phyloP scores from a whole-genome alignment of 2,113 vertebrate species.

The Labeo rohita region DNA sequence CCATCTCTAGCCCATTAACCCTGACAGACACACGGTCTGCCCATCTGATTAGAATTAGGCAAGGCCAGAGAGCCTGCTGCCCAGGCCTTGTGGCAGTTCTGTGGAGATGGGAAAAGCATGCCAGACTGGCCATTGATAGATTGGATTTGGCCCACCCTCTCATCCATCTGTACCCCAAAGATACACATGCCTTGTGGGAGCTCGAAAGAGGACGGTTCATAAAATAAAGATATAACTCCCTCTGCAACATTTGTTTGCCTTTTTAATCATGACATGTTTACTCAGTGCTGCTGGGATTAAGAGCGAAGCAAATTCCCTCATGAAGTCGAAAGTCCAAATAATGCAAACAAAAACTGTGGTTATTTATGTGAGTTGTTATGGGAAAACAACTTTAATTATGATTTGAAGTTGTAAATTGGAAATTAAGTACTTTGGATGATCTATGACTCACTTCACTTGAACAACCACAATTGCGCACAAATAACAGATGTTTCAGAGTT shows the following conservation, averaged over 20 bases:
- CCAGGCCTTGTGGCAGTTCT: slow-evolving; percentile 34
- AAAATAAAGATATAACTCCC: slow-evolving; percentile 55
- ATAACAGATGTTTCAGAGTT: slow-evolving; percentile 38
- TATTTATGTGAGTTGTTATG: slow-evolving; percentile 35
- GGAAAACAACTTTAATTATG: slow-evolving; percentile 31
- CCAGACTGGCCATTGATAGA: slow-evolving; percentile 57
- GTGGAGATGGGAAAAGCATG: slow-evolving; percentile 27
- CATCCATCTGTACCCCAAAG: slow-evolving; percentile 56
- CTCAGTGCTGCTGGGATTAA: slow-evolving; percentile 43
- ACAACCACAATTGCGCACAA: slow-evolving; percentile 12
- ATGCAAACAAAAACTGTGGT: slow-evolving; percentile 25
- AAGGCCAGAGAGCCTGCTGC: slow-evolving; percentile 42
- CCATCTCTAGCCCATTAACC: slow-evolving; percentile 56
- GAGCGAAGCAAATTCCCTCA: slow-evolving; percentile 42
- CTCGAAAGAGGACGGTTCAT: slow-evolving; percentile 30
- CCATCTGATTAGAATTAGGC: slow-evolving; percentile 46
- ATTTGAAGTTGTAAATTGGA: slow-evolving; percentile 2
- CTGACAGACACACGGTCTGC: slow-evolving; percentile 49
- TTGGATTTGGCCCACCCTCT: slow-evolving; percentile 47
- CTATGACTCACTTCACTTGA: slow-evolving; percentile 30
- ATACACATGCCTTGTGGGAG: slow-evolving; percentile 47
- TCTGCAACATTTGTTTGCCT: slow-evolving; percentile 57
- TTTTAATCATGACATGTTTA: slow-evolving; percentile 54
- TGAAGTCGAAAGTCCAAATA: slow-evolving; percentile 52
- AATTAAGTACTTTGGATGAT: slow-evolving; percentile 25